Percentiles rank a stretch among this genome's conserved stretches.
phyloP scores from a whole-genome alignment of 92 coral and sea anemone genomes.

The Parazoanthus atlanticus region DNA sequence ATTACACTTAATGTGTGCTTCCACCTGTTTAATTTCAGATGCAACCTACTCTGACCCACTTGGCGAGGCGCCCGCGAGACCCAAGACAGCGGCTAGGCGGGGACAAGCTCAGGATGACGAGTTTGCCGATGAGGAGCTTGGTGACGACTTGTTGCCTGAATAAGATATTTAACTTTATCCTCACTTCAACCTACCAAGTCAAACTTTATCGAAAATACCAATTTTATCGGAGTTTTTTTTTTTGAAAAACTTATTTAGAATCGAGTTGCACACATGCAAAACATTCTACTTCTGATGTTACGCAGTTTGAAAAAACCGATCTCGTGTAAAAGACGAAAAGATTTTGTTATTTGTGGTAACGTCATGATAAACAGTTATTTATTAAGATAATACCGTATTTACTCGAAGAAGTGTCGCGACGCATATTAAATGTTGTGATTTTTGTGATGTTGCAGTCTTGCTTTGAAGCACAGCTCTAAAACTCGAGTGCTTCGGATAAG shows the following conservation, averaged over 20 bases:
- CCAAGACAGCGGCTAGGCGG: conserved; percentile 97
- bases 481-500: not conserved
- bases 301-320: too few species aligned
- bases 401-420: not conserved
- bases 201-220: not conserved
- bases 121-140: conserved; percentile 98
- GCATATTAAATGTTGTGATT: not conserved
- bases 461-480: too few species aligned
- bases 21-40: conserved; percentile 53
- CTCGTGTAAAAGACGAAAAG: too few species aligned
- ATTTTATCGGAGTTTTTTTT: not conserved
- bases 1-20: not conserved
- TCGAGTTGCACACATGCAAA: not conserved
- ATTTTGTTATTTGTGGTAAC: too few species aligned
- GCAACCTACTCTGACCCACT: conserved; percentile 99
- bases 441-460: too few species aligned
- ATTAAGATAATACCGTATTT: not conserved
- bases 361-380: too few species aligned
- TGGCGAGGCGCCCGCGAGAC: conserved; percentile 98
- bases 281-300: too few species aligned
- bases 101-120: conserved; percentile 87
- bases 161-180: conserved; percentile 19
- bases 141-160: conserved; percentile 96
- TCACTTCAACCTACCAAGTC: not conserved
- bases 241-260: too few species aligned